Base-by-base conservation (phyloP, 2,888 invertebrate genomes). In the Lithophane socia region DNA sequence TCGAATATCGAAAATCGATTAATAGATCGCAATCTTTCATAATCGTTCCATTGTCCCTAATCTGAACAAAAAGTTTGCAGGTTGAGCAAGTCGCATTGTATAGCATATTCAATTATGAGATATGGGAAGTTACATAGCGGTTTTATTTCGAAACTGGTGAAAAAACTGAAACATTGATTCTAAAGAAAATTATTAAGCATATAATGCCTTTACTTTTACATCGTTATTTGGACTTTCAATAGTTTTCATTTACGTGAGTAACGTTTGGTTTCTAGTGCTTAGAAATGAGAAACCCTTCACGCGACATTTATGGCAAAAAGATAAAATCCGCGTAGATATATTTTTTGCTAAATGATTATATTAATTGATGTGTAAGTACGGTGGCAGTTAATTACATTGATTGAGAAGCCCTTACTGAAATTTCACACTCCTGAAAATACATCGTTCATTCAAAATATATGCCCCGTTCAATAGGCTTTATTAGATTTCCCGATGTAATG, bases 1-100 rank as follows among this genome's bases (percentile, higher is more conserved):
- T 83, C 83, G 83, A 79, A 69, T 77, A 81, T 86, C 79, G 84
- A 77, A 85, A 89, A 85, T 83, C 82, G 81, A 84, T 87, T 83
- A 84, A 84, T 82, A 85, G 87, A 83, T 87, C 83, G 73, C 75
- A 81, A 87, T 86, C 86, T 90, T 87, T 88, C 85, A 83, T 86
- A 89, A 87, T 86, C 72, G 76, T 70, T 76, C 77, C 60, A 89
- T 87, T 87, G 79, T 85, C 75, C 79, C 67, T 79, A 44, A 85
- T 82, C 67, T 77, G 21, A 71, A 83, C 58, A 83, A 83, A 82
- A 76, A 79, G 58, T 84, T 67, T 12, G 71, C 73, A 73, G 52
- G 60, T 83, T 86, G 68, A 78, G 79, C 69, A 78, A 83, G 60
- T 78, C 75, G 54, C 73, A 71, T 83, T 83, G 86, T 69, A 24